These are phyloP conservation scores for Leptobrachium ailaonicum DNA, from an alignment of 2,113 vertebrate species.

Conservation along the genomic window DNA sequence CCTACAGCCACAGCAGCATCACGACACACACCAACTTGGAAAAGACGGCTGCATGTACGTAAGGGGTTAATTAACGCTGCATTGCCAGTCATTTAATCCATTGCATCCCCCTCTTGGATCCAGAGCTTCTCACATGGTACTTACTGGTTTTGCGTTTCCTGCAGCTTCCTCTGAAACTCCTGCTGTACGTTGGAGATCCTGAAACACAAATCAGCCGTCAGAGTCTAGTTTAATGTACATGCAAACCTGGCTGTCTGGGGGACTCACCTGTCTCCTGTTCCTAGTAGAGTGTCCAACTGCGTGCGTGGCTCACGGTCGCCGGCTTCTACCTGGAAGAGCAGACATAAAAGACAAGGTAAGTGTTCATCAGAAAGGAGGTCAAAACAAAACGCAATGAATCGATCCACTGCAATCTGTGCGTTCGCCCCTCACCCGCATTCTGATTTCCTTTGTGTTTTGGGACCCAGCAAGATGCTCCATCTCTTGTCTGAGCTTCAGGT, in stretches of 20 bases:
- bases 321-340: conserved; percentile 30
- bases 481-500: neutral
- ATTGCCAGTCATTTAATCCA: too few relatives aligned
- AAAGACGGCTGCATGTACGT: too few relatives aligned
- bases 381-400: too few relatives aligned
- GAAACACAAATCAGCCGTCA: conserved; percentile 7
- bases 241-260: neutral
- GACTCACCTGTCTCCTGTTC: conserved; percentile 33
- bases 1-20: too few relatives aligned
- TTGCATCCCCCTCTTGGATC: too few relatives aligned
- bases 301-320: neutral
- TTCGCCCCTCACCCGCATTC: conserved; percentile 24
- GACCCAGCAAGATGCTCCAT: neutral
- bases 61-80: too few relatives aligned
- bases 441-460: neutral
- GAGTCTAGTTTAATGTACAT: neutral
- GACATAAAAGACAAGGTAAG: neutral
- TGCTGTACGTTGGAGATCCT: conserved; percentile 60
- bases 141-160: conserved; percentile 63
- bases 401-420: too few relatives aligned
- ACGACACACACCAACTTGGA: too few relatives aligned
- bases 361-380: neutral
- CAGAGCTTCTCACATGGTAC: neutral
- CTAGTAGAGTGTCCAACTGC: conserved; percentile 28
- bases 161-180: conserved; percentile 67